A percentile compares a stretch with the other conserved stretches of the same genome.
Conservation (phyloP, 2,888 invertebrate genomes). For the Cyaniris semiargus region DNA sequence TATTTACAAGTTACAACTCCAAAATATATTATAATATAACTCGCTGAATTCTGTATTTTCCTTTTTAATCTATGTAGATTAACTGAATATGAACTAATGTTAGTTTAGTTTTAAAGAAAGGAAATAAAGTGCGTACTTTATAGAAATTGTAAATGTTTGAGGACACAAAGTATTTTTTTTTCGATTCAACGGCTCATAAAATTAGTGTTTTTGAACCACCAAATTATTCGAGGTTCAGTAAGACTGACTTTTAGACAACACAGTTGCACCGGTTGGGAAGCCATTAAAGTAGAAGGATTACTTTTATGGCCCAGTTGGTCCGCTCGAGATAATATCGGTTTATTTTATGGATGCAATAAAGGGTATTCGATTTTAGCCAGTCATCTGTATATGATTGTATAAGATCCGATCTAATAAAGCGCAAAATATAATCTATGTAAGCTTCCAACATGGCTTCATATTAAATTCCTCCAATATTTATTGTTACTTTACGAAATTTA, state of each 20-base stretch:
- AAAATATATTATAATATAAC: constrained; percentile 37
- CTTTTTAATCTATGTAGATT: not conserved
- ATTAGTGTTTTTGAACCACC: not conserved
- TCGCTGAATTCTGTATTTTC: not conserved
- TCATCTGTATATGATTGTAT: constrained; percentile 72
- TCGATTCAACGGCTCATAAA: not conserved
- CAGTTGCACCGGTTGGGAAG: constrained; percentile 61
- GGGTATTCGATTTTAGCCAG: constrained; percentile 76
- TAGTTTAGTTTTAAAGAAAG: too few relatives aligned
- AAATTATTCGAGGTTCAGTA: constrained; percentile 14
- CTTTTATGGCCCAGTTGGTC: constrained; percentile 73
- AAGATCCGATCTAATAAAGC: constrained; percentile 52
- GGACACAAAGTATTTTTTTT: too few relatives aligned
- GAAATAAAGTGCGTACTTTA: too few relatives aligned
- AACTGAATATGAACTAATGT: too few relatives aligned
- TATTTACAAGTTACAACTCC: constrained; percentile 45
- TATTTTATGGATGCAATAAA: constrained; percentile 77
- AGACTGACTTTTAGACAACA: constrained; percentile 36
- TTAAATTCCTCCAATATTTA: constrained; percentile 30
- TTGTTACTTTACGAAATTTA: constrained; percentile 9
- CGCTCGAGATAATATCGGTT: constrained; percentile 77
- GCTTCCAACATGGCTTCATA: constrained; percentile 25
- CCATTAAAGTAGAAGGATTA: constrained; percentile 78
- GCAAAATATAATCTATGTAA: constrained; percentile 33
- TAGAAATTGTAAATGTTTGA: too few relatives aligned